phyloP scores from a whole-genome alignment of 2,797 vertebrate species.

The Mormyrus proboscirostris region DNA sequence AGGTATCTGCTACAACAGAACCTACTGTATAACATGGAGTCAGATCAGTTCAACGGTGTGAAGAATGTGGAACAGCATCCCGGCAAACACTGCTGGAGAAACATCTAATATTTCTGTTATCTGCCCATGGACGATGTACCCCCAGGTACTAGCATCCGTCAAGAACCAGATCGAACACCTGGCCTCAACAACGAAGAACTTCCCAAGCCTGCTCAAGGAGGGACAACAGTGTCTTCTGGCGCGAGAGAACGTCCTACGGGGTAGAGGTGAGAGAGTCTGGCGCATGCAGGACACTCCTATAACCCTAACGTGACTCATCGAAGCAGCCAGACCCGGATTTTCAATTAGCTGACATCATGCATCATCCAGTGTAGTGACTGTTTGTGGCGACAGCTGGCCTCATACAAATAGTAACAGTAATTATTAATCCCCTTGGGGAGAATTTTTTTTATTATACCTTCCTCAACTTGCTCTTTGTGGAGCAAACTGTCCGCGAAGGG shows the following conservation, averaged over 20 bases:
- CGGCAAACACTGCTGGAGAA: not conserved
- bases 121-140: slow-evolving; percentile 25
- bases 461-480: too few relatives aligned
- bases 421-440: too few relatives aligned
- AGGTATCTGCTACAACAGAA: not conserved
- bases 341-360: not conserved
- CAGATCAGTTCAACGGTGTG: not conserved
- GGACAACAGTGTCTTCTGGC: slow-evolving; percentile 89
- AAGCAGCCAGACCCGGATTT: not conserved
- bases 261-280: slow-evolving; percentile 45
- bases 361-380: not conserved
- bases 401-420: not conserved
- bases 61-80: not conserved
- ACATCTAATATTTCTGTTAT: not conserved
- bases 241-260: slow-evolving; percentile 61
- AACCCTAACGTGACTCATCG: not conserved
- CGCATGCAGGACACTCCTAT: not conserved
- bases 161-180: slow-evolving; percentile 91
- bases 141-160: slow-evolving; percentile 86
- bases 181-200: slow-evolving; percentile 73
- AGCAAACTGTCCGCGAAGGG: too few relatives aligned
- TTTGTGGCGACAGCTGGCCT: not conserved
- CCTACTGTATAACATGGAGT: not conserved
- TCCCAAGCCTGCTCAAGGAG: slow-evolving; percentile 74
- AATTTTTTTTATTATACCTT: too few relatives aligned